Evolutionary conservation across 1,140 invertebrate genomes (phyloP).

Genomic region (Eupeodes corollae): DNA sequence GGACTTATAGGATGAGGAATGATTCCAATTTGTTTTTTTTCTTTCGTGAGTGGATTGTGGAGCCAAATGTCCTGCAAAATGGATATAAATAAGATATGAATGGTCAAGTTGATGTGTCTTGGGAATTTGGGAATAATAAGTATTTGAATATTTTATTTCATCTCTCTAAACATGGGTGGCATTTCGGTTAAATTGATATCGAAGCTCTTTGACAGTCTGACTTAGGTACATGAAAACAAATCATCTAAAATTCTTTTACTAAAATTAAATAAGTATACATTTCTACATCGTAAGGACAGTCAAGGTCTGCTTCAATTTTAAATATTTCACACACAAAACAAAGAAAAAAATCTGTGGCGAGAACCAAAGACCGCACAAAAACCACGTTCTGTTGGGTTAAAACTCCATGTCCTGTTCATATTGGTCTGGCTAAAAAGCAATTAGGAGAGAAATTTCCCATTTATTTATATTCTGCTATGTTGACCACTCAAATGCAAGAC

Average conservation of each 20-base stretch:
- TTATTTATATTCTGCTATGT: not conserved
- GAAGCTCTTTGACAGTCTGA: no score
- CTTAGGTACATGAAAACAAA: no score
- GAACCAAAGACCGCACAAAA: not conserved
- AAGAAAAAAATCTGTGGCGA: not conserved
- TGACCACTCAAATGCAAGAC: not conserved
- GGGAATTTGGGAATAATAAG: not conserved
- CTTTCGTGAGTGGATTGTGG: not conserved
- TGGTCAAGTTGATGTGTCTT: not conserved
- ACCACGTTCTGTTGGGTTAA: not conserved
- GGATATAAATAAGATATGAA: constrained; percentile 3
- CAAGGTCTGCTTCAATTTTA: no score
- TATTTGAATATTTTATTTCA: constrained; percentile 1
- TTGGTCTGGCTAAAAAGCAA: constrained; percentile 30
- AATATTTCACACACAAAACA: no score
- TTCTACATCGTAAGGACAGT: no score
- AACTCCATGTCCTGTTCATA: no score
- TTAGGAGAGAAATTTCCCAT: constrained; percentile 29
- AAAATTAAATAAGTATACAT: no score
- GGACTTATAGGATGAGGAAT: no score
- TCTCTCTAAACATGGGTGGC: not conserved
- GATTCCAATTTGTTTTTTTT: no score
- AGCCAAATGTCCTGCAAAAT: not conserved
- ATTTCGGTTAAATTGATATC: not conserved
- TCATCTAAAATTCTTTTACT: no score